These are phyloP conservation scores for Rhagonycha fulva DNA, from an alignment of 2,888 invertebrate genomes.

Conservation along the genomic window DNA sequence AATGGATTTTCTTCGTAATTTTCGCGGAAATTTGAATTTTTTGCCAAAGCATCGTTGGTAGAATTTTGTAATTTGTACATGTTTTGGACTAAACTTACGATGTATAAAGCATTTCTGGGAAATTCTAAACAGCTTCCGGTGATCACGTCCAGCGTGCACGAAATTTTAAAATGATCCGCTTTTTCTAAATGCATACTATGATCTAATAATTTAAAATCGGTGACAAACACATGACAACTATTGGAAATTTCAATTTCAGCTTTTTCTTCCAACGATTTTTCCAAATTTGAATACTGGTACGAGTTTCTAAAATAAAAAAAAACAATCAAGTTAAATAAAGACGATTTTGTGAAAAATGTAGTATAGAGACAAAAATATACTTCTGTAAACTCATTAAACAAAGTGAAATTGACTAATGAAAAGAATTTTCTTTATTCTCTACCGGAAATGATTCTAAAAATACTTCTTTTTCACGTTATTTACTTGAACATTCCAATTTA, in stretches of 20 bases:
- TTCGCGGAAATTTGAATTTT: constrained; percentile 23
- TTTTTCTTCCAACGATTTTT: constrained; percentile 41
- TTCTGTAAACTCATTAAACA: not conserved
- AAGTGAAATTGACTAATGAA: not conserved
- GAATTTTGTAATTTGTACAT: constrained; percentile 70
- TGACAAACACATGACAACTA: constrained; percentile 94
- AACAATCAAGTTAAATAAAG: not conserved
- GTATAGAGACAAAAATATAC: not conserved
- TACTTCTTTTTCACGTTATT: not conserved
- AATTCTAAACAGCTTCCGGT: constrained; percentile 86
- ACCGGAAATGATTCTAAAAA: not conserved
- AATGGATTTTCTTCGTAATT: constrained; percentile 52
- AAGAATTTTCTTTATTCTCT: not conserved
- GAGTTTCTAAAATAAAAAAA: not conserved
- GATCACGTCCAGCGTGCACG: constrained; percentile 80
- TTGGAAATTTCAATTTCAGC: constrained; percentile 70
- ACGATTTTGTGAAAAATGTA: not conserved
- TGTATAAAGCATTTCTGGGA: constrained; percentile 81
- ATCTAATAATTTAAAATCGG: constrained; percentile 83
- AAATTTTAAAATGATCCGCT: constrained; percentile 82
- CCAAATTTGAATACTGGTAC: constrained; percentile 3
- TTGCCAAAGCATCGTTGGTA: constrained; percentile 40
- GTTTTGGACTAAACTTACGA: constrained; percentile 71
- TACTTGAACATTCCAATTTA: not conserved
- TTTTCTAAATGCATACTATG: constrained; percentile 81